These are phyloP conservation scores for Coluber constrictor DNA, from an alignment of 2,797 vertebrate genomes.

Conservation along the genomic window DNA sequence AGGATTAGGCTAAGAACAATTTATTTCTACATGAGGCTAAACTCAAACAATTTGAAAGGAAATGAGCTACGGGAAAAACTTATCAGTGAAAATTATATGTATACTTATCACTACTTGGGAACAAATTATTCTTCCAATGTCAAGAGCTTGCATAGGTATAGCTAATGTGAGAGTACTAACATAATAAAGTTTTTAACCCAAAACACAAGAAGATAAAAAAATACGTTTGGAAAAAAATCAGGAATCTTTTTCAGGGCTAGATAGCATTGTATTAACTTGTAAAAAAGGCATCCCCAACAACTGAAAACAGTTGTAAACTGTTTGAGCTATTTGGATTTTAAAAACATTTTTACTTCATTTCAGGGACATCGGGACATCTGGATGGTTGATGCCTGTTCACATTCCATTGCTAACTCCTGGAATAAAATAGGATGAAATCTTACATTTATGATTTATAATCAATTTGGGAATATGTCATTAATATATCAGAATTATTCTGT, in stretches of 20 bases:
- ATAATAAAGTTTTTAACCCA: neutral
- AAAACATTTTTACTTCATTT: neutral
- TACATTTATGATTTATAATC: neutral
- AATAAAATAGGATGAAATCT: neutral
- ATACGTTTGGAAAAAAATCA: neutral
- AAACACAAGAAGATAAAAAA: neutral
- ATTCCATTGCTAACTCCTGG: neutral
- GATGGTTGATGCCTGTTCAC: neutral
- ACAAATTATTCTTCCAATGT: neutral
- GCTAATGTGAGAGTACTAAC: neutral
- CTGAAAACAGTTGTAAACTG: neutral
- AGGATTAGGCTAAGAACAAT: neutral
- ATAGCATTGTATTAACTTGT: neutral
- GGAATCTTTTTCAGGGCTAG: neutral
- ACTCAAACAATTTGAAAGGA: neutral
- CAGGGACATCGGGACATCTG: neutral
- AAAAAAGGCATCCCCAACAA: neutral
- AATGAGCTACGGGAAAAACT: neutral
- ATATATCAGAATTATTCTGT: neutral
- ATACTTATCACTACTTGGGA: neutral
- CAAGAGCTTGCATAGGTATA: neutral
- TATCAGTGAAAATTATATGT: neutral
- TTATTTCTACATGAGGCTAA: neutral
- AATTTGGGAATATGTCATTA: neutral
- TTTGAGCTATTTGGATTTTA: neutral